Base-by-base conservation (phyloP, 2,888 invertebrate genomes). In the Hirtodrosophila confusa region DNA sequence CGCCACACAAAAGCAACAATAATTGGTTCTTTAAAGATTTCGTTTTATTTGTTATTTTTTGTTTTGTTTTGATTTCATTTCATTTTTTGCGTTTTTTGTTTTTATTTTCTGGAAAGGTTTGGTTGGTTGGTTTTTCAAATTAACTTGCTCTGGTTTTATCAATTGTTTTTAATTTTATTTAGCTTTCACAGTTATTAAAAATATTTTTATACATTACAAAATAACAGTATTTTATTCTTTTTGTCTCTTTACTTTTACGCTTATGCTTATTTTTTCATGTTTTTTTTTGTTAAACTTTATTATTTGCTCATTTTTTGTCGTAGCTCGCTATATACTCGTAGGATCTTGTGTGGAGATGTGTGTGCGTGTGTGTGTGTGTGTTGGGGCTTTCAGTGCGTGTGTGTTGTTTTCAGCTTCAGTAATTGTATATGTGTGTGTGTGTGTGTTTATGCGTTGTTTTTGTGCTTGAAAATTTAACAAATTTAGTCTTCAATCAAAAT, bases 181-280 rank as follows among this genome's bases (percentile, higher is more conserved):
- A 90, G 90, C 90, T 91, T 90, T 90, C 90, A 90, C 91, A 91
- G 90, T 90, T 90, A 90, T 90, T 90, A 90, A 90, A 90, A 91
- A 91, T 90, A 90, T 89, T 90, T 80, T 90, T 90, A 90, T 91
- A 91, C 90, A 91, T 89, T 91, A 91, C 89, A 91, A 91, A 91
- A 91, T 91, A 91, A 91, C 90, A 90, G 90, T 88, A 83, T 84
- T 87, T 88, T 76, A 77, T 85, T 85, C 68, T 61, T 77, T 75
- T 83, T 88, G 76, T 83, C 77, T 82, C 71, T 67, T 69, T 71
- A 78, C 69, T 82, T 80, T 78, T 78, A 78, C 68, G 80, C 83
- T 83, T 84, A 83, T 80, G 82, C 71, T 75, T 80, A 88, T 88
- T 84, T 78, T 80, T 31, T 31, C 31, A 31, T 63, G 60, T 47